A percentile compares a stretch with the other conserved stretches of the same genome.
phyloP scores from a whole-genome alignment of 2,113 vertebrate genomes.

The Neolamprologus tretocephalus region DNA sequence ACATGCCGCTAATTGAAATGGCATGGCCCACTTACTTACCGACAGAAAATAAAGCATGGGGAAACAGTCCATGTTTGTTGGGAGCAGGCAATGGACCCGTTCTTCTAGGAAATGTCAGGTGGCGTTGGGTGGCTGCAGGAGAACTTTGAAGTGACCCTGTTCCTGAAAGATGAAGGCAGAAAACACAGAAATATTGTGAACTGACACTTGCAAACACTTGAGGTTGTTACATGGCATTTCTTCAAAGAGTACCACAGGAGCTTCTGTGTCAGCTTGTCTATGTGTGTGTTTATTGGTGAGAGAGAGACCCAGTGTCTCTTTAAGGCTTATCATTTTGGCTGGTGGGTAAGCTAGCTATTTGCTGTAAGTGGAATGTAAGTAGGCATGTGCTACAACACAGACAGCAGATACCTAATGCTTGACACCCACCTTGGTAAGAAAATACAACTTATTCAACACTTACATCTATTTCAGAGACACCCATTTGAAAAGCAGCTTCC shows the following conservation, averaged over 20 bases:
- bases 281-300: not conserved
- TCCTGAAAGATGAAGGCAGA: slow-evolving; percentile 70
- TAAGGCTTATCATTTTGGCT: slow-evolving; percentile 63
- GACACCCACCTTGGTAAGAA: not conserved
- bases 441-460: not conserved
- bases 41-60: slow-evolving; percentile 97
- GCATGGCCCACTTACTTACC: slow-evolving; percentile 80
- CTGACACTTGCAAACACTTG: slow-evolving; percentile 5
- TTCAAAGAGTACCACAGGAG: not conserved
- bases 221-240: not conserved
- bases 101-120: slow-evolving; percentile 81
- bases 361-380: slow-evolving; percentile 59
- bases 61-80: slow-evolving; percentile 99
- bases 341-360: slow-evolving; percentile 60
- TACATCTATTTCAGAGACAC: not conserved
- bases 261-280: not conserved
- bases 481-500: not conserved
- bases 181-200: slow-evolving; percentile 32
- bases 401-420: slow-evolving; percentile 10
- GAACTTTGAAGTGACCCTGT: slow-evolving; percentile 69
- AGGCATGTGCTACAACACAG: slow-evolving; percentile 53
- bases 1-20: slow-evolving; percentile 42
- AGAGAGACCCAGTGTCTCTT: slow-evolving; percentile 43
- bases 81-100: slow-evolving; percentile 79
- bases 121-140: slow-evolving; percentile 71